Evolutionary conservation across 2,113 vertebrate genomes (phyloP).

Genomic region (Odontophorus gujanensis): DNA sequence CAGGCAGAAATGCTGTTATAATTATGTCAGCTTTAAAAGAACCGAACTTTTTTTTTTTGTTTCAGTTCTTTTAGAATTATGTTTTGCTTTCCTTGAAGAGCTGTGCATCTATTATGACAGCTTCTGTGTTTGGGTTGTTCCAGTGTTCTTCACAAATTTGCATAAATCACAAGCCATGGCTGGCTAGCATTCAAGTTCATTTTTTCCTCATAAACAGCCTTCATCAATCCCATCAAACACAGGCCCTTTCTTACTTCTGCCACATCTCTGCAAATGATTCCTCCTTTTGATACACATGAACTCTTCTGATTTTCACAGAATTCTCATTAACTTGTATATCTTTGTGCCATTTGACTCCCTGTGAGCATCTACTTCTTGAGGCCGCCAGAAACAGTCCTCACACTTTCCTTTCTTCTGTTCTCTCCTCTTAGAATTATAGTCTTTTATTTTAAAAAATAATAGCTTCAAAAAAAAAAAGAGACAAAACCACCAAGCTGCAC

Average conservation of each 20-base stretch:
- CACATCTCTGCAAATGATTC: background rate
- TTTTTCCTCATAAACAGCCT: background rate
- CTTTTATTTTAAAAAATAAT: background rate
- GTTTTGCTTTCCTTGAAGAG: constrained; percentile 1
- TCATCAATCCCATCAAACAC: background rate
- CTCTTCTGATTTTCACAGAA: background rate
- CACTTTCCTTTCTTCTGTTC: background rate
- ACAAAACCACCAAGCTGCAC: background rate
- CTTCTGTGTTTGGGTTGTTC: background rate
- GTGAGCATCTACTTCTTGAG: background rate
- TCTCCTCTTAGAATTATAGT: background rate
- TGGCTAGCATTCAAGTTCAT: background rate
- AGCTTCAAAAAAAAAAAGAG: background rate
- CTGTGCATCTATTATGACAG: background rate
- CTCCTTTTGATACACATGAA: background rate
- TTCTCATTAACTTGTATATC: background rate
- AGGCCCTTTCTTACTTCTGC: background rate
- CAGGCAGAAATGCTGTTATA: constrained; percentile 9
- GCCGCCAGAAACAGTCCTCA: background rate
- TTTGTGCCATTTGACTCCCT: background rate
- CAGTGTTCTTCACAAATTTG: background rate
- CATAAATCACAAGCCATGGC: background rate
- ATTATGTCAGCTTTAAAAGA: background rate
- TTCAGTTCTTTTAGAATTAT: background rate
- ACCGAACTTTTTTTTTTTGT: background rate